Conservation (phyloP, 37 sponge, comb jelly and placozoan species). For the Mnemiopsis leidyi region DNA sequence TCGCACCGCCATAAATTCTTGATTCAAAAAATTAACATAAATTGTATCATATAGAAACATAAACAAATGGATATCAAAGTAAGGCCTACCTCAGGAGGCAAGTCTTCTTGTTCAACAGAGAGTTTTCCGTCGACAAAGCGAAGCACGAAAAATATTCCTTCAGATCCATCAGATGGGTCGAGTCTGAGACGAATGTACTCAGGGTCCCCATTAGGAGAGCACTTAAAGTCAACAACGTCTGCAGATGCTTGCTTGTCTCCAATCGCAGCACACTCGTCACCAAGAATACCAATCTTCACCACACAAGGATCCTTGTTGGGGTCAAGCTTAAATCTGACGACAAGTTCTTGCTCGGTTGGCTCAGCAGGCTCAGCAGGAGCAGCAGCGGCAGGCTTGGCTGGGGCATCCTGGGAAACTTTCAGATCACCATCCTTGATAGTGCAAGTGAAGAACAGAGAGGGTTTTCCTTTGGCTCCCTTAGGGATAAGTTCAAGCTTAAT, state of each 20-base stretch:
- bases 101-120: conserved; percentile 56
- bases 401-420: not conserved
- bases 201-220: conserved; percentile 27
- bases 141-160: conserved; percentile 36
- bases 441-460: conserved; percentile 18
- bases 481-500: conserved; percentile 52
- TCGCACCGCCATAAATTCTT: too few species aligned
- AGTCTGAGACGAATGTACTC: conserved; percentile 26
- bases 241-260: conserved; percentile 53
- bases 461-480: not conserved
- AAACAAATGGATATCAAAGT: too few species aligned
- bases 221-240: conserved; percentile 47
- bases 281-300: conserved; percentile 49
- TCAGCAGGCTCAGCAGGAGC: conserved; percentile 25
- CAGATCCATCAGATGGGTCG: conserved; percentile 35
- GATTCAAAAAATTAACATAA: too few species aligned
- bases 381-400: not conserved
- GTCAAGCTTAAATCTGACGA: conserved; percentile 47
- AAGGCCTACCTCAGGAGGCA: conserved; percentile 25
- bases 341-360: conserved; percentile 55
- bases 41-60: too few species aligned
- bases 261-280: conserved; percentile 35
- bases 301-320: conserved; percentile 53
- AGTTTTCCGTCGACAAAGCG: conserved; percentile 51
- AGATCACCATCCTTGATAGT: conserved; percentile 29